These are phyloP conservation scores for Tenodera sinensis DNA, from an alignment of 2,888 invertebrate species.

Conservation along the genomic window DNA sequence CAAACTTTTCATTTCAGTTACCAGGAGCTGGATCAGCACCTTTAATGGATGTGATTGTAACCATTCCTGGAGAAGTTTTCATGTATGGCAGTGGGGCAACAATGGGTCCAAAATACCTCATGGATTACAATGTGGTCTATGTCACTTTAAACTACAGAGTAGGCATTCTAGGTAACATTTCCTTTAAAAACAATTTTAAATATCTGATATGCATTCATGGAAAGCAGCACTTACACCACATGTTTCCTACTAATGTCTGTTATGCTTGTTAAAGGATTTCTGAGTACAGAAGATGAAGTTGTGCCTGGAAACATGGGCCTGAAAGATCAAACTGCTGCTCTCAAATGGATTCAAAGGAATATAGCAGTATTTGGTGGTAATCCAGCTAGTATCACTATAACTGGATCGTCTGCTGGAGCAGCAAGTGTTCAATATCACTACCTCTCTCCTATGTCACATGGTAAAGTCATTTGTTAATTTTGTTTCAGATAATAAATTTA, in stretches of 20 bases:
- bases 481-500: too few relatives aligned
- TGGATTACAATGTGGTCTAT: constrained; percentile 26
- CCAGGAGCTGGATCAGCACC: constrained; percentile 41
- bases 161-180: constrained; percentile 23
- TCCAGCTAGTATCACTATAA: constrained; percentile 62
- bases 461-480: constrained; percentile 41
- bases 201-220: background rate
- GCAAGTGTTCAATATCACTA: constrained; percentile 72
- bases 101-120: constrained; percentile 48
- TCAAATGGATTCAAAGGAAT: constrained; percentile 67
- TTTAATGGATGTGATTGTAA: constrained; percentile 59
- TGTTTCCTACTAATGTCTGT: background rate
- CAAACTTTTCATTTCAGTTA: background rate
- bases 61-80: constrained; percentile 65
- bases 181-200: background rate
- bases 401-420: constrained; percentile 71
- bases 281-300: constrained; percentile 66
- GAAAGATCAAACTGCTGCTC: constrained; percentile 68
- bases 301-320: constrained; percentile 70
- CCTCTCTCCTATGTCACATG: constrained; percentile 59
- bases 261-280: constrained; percentile 54
- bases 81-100: constrained; percentile 58
- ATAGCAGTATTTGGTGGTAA: constrained; percentile 69
- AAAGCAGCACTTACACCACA: background rate
- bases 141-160: constrained; percentile 30